These are phyloP conservation scores for Dicyrtoma fusca DNA, from an alignment of 2,888 invertebrate genomes.

Conservation along the genomic window DNA sequence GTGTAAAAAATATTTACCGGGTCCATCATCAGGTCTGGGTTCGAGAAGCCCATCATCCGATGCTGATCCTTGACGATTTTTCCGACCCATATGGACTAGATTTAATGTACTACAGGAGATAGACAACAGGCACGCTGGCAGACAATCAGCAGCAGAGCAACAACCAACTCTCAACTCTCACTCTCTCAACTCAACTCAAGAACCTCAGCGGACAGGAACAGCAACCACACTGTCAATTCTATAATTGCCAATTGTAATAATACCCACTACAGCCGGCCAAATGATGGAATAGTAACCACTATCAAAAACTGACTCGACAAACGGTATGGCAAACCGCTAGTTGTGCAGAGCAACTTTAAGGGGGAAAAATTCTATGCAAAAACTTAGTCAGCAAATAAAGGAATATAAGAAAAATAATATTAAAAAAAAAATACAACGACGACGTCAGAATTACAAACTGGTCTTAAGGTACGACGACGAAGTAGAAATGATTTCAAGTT, in stretches of 20 bases:
- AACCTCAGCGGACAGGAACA: conserved; percentile 12
- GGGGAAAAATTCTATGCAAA: too few relatives aligned
- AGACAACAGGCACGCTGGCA: too few relatives aligned
- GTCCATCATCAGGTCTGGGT: conserved; percentile 54
- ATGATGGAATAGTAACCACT: too few relatives aligned
- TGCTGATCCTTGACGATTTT: conserved; percentile 52
- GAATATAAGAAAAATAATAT: too few relatives aligned
- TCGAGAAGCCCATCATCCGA: conserved; percentile 42
- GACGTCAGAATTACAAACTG: too few relatives aligned
- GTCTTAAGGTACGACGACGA: too few relatives aligned
- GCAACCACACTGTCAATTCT: background rate
- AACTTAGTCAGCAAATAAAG: too few relatives aligned
- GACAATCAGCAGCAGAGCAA: conserved; percentile 21
- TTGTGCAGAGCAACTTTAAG: background rate
- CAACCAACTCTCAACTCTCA: conserved; percentile 16
- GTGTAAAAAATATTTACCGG: conserved; percentile 48
- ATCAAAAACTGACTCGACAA: too few relatives aligned
- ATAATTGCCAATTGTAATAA: background rate
- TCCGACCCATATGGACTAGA: conserved; percentile 57
- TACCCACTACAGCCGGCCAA: too few relatives aligned
- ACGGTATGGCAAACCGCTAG: background rate
- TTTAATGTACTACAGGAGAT: conserved; percentile 1
- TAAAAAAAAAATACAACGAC: too few relatives aligned
- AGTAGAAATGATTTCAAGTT: too few relatives aligned
- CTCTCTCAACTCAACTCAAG: conserved; percentile 35